Evolutionary conservation across 2,888 invertebrate genomes (phyloP).

Genomic region (Pelosia muscerda): DNA sequence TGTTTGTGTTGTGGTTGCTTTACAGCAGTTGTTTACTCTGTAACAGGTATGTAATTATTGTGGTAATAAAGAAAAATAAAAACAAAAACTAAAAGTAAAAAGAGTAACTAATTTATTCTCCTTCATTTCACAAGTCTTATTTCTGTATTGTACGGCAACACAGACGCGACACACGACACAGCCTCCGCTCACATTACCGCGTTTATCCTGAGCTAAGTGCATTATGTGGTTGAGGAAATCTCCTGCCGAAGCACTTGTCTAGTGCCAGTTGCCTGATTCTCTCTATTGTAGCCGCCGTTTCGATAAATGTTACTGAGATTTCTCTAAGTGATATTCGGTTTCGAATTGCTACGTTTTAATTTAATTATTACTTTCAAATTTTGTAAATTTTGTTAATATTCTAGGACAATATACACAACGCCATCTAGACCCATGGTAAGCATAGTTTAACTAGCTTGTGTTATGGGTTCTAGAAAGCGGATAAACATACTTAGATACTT

Average conservation of each 20-base stretch:
- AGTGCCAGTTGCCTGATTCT: constrained; percentile 44
- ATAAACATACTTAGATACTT: too few relatives aligned
- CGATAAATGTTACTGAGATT: constrained; percentile 15
- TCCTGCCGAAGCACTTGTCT: constrained; percentile 60
- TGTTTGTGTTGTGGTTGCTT: too few relatives aligned
- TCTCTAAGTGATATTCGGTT: not conserved
- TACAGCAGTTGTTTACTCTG: too few relatives aligned
- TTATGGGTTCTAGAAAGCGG: too few relatives aligned
- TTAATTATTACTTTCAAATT: not conserved
- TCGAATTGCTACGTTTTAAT: not conserved
- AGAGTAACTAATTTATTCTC: not conserved
- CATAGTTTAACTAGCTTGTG: too few relatives aligned
- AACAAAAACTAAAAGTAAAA: too few relatives aligned
- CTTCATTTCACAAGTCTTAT: constrained; percentile 3
- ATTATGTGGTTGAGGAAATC: constrained; percentile 67
- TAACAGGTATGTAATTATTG: too few relatives aligned
- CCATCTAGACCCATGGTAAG: too few relatives aligned
- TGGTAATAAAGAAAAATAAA: too few relatives aligned
- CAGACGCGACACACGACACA: constrained; percentile 40
- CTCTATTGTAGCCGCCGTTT: constrained; percentile 17
- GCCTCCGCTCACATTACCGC: constrained; percentile 56
- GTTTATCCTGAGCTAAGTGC: constrained; percentile 66
- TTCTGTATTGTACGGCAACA: constrained; percentile 15
- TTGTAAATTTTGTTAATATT: too few relatives aligned
- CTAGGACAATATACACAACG: too few relatives aligned